Base-by-base conservation (phyloP, 2,113 vertebrate genomes). In the Cyrtonyx montezumae region DNA sequence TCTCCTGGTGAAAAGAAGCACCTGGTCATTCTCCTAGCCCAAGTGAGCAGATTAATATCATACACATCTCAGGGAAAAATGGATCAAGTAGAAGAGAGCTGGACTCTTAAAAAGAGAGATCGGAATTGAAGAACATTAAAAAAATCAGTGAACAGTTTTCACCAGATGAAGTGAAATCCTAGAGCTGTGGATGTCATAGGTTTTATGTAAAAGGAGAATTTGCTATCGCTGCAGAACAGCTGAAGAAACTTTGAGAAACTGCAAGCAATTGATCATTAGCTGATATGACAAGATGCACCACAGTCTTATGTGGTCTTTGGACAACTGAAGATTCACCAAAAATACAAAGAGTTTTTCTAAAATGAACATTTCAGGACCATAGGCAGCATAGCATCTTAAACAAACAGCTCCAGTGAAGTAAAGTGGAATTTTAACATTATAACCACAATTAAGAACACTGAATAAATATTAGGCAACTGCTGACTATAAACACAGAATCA, bases 1-100 rank as follows among this genome's bases (percentile, higher is more conserved):
- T 40, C 61, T 88, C 76, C 70, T 66, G 65, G 19, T 86, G 65
- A 90, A 91, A 93, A 82, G 75, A 84, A 95, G 43, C 89, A 73
- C 70, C 80, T 83, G 84, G 63, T 79, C 84, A 89, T 83, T 85
- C 91, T 92, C 59, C 49, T 5, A 74, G 75, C 25, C 59, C 4
- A 4, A 77, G 55, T 0, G 5, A 89, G 46, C 5, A 12, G 76
- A 77, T 79, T 74, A 56, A 83, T 51, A 85, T 40, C 28, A 55
- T 75, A 79, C 59, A 43, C 34, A 56, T 92, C 90, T 86, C 42
- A 91, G 53, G 49, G 36, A 83, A 75, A 94, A 94, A 80, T 34
- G 34, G 87, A 80, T 53, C 80, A 67, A 94, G 51, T 8, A 80
- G 59, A 70, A 70, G 32, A 3, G 7, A 92, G 51, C 22, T 37